Evolutionary conservation across 2,113 vertebrate species (phyloP).

Genomic region (Cyprinodon variegatus): DNA sequence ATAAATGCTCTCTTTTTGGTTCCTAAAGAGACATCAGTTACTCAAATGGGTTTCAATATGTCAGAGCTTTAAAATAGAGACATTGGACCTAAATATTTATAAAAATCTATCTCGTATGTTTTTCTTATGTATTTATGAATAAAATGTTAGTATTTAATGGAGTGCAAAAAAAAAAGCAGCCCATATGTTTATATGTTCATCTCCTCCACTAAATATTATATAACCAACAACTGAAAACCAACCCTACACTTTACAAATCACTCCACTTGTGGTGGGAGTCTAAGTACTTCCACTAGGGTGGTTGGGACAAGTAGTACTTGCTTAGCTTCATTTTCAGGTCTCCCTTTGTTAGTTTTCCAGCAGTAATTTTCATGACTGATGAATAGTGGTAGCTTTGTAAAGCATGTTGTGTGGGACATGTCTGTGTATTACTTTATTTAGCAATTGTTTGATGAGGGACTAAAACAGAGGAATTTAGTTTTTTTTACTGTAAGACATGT

Average conservation of each 20-base stretch:
- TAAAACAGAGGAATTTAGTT: neutral
- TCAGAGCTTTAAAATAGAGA: too few species aligned
- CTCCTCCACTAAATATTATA: neutral
- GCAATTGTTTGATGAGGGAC: neutral
- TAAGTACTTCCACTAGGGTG: neutral
- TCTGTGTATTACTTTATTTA: neutral
- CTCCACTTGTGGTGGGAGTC: constrained; percentile 2
- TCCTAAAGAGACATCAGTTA: too few species aligned
- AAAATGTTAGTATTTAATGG: too few species aligned
- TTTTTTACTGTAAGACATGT: neutral
- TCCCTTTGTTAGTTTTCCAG: neutral
- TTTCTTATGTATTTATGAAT: too few species aligned
- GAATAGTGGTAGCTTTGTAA: neutral
- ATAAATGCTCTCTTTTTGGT: too few species aligned
- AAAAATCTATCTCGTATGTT: too few species aligned
- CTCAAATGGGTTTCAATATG: too few species aligned
- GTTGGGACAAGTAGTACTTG: neutral
- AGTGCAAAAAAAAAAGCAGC: too few species aligned
- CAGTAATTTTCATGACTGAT: neutral
- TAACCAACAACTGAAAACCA: constrained; percentile 13
- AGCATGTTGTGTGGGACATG: neutral
- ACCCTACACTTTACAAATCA: constrained; percentile 17
- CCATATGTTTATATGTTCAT: too few species aligned
- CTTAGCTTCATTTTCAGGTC: neutral
- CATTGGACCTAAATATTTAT: too few species aligned